A percentile compares a stretch with the other conserved stretches of the same genome.
These are phyloP conservation scores for Acanthochromis polyacanthus DNA, from an alignment of 2,113 vertebrate genomes.

Conservation along the genomic window DNA sequence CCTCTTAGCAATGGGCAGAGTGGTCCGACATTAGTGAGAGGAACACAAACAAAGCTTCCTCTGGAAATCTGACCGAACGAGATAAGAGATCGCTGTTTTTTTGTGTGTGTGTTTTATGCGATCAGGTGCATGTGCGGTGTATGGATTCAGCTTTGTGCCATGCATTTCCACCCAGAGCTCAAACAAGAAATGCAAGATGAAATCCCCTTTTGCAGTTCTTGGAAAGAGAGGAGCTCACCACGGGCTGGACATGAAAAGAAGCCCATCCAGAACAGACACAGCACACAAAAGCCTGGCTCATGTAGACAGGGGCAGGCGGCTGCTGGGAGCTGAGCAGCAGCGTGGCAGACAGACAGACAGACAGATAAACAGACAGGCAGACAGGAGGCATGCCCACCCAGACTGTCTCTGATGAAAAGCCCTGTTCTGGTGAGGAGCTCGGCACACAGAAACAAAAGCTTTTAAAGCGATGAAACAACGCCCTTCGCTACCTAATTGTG, in stretches of 20 bases:
- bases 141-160: background rate
- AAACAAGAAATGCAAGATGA: slow-evolving; percentile 2
- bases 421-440: slow-evolving; percentile 49
- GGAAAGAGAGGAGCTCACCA: slow-evolving; percentile 48
- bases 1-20: background rate
- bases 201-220: slow-evolving; percentile 30
- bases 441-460: slow-evolving; percentile 68
- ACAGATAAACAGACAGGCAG: background rate
- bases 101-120: too few relatives aligned
- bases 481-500: slow-evolving; percentile 34
- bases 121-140: background rate
- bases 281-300: slow-evolving; percentile 76
- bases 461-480: slow-evolving; percentile 52
- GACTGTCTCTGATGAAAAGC: slow-evolving; percentile 67
- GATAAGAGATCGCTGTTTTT: slow-evolving; percentile 2
- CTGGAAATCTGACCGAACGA: slow-evolving; percentile 20
- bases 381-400: slow-evolving; percentile 73
- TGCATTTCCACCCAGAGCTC: slow-evolving; percentile 11
- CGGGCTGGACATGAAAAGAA: slow-evolving; percentile 60
- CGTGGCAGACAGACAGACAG: slow-evolving; percentile 48
- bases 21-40: slow-evolving; percentile 6
- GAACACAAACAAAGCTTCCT: slow-evolving; percentile 41
- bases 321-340: slow-evolving; percentile 67
- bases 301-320: slow-evolving; percentile 64
- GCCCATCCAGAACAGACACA: slow-evolving; percentile 52